Evolutionary conservation across 1,140 invertebrate genomes (phyloP).

Genomic region (Ostrea denselamellosa): DNA sequence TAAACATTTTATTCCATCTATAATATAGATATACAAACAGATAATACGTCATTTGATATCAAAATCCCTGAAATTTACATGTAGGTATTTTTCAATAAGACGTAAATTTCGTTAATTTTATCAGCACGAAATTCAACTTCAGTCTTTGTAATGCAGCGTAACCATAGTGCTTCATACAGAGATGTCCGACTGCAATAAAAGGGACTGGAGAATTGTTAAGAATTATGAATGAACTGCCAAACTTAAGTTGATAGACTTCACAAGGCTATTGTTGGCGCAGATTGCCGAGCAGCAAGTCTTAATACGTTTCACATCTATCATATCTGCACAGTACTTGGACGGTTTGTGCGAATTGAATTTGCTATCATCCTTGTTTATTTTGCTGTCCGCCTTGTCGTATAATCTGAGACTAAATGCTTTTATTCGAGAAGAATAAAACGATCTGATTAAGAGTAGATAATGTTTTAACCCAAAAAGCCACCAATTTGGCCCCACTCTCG

Average conservation of each 20-base stretch:
- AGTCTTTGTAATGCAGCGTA: too few relatives aligned
- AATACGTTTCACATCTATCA: slow-evolving; percentile 31
- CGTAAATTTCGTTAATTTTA: too few relatives aligned
- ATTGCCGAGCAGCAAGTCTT: slow-evolving; percentile 3
- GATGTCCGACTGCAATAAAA: not conserved
- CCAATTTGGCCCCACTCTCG: not conserved
- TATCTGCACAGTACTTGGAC: slow-evolving; percentile 24
- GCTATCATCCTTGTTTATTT: slow-evolving; percentile 24
- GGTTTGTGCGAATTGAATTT: slow-evolving; percentile 35
- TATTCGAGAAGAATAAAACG: slow-evolving; percentile 21
- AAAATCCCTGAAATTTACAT: too few relatives aligned
- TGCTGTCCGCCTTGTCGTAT: slow-evolving; percentile 4
- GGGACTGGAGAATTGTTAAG: not conserved
- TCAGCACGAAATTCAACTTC: too few relatives aligned
- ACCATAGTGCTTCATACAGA: too few relatives aligned
- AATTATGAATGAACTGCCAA: slow-evolving; percentile 18
- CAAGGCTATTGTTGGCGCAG: not conserved
- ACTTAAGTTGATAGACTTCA: not conserved
- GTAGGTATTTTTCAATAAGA: too few relatives aligned
- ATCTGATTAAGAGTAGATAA: slow-evolving; percentile 16
- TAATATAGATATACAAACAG: too few relatives aligned
- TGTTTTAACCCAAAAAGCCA: slow-evolving; percentile 14
- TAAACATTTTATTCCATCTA: too few relatives aligned
- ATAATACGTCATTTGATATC: too few relatives aligned
- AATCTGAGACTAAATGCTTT: slow-evolving; percentile 13